These are phyloP conservation scores for Apamea monoglypha DNA, from an alignment of 2,888 invertebrate genomes.

Conservation along the genomic window DNA sequence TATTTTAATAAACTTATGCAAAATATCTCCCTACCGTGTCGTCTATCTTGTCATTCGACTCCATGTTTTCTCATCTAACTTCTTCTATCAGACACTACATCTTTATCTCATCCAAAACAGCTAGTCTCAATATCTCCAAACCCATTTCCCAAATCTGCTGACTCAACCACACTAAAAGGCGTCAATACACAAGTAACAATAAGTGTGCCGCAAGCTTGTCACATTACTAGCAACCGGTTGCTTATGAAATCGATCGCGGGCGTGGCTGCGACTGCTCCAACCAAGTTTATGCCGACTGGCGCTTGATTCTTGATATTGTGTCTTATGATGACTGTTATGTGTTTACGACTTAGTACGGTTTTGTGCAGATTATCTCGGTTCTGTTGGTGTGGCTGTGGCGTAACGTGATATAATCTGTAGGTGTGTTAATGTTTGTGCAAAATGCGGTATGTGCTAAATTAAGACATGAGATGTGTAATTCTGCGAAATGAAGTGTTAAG, in stretches of 20 bases:
- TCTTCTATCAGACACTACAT: not conserved
- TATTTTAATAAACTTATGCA: too few relatives aligned
- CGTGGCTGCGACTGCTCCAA: constrained; percentile 49
- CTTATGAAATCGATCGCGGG: constrained; percentile 64
- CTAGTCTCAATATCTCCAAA: not conserved
- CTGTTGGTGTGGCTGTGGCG: constrained; percentile 4
- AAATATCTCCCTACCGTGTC: too few relatives aligned
- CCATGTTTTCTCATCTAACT: too few relatives aligned
- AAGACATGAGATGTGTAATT: constrained; percentile 3
- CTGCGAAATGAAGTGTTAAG: not conserved
- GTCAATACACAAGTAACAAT: constrained; percentile 53
- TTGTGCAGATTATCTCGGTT: constrained; percentile 25
- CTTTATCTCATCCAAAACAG: not conserved
- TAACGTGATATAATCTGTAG: constrained; percentile 52
- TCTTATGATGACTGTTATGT: constrained; percentile 39
- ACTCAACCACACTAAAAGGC: constrained; percentile 47
- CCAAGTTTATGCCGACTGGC: constrained; percentile 43
- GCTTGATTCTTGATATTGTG: constrained; percentile 48
- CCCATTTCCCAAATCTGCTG: constrained; percentile 32
- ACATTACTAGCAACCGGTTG: constrained; percentile 56
- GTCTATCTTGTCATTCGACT: too few relatives aligned
- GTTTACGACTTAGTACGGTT: constrained; percentile 32
- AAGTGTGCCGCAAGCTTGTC: constrained; percentile 53
- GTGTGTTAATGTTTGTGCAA: constrained; percentile 39
- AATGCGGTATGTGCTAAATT: constrained; percentile 36